These are phyloP conservation scores for Pongo pygmaeus DNA, from an alignment of 2,113 vertebrate genomes.

Conservation along the genomic window DNA sequence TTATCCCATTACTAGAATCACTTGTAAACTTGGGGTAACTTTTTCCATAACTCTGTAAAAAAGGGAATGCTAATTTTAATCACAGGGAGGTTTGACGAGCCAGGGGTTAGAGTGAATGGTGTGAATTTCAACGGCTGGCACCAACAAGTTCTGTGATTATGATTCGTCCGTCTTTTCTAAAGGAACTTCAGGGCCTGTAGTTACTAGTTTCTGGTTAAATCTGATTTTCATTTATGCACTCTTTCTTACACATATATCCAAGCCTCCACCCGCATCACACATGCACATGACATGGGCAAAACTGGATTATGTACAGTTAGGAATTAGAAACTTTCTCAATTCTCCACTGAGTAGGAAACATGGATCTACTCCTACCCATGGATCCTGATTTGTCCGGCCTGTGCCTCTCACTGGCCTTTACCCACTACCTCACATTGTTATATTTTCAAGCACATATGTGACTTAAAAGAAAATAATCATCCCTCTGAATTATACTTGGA, in stretches of 20 bases:
- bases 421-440: not conserved
- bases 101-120: not conserved
- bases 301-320: not conserved
- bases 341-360: not conserved
- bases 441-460: not conserved
- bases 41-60: not conserved
- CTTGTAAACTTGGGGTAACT: not conserved
- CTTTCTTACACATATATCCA: not conserved
- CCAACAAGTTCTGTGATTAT: not conserved
- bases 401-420: not conserved
- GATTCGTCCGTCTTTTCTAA: not conserved
- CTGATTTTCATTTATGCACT: not conserved
- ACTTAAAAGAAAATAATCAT: not conserved
- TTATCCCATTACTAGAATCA: not conserved
- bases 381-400: not conserved
- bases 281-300: not conserved
- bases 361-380: not conserved
- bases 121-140: not conserved
- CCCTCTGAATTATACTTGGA: not conserved
- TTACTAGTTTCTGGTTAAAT: not conserved
- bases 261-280: not conserved
- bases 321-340: not conserved
- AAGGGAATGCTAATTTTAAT: not conserved
- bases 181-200: not conserved
- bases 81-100: not conserved